Evolutionary conservation across 2,888 invertebrate species (phyloP).

Genomic region (Tenthredo mesomela): DNA sequence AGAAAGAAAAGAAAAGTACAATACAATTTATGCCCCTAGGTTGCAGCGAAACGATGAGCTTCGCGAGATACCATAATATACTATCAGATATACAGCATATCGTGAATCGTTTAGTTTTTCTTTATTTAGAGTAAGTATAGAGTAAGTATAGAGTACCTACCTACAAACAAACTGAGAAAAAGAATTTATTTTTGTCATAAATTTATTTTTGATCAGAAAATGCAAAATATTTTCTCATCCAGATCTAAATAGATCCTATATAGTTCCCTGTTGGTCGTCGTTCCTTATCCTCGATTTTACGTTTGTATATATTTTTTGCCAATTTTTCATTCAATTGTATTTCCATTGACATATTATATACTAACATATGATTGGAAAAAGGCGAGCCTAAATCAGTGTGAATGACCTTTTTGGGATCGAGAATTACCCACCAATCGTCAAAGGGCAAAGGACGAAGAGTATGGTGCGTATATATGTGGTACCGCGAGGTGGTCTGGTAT

Average conservation of each 20-base stretch:
- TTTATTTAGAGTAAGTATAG: background rate
- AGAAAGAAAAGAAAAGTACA: slow-evolving; percentile 28
- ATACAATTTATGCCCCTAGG: background rate
- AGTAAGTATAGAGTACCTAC: background rate
- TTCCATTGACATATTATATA: background rate
- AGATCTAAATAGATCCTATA: background rate
- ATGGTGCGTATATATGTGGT: background rate
- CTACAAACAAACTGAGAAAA: background rate
- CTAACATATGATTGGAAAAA: too few species aligned
- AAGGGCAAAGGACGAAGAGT: slow-evolving; percentile 2
- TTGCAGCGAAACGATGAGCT: slow-evolving; percentile 12
- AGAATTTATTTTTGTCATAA: background rate
- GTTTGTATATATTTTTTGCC: background rate
- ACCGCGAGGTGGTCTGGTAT: slow-evolving; percentile 27
- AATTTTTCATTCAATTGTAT: background rate
- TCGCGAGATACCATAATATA: background rate
- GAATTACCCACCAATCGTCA: background rate
- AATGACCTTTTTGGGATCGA: background rate
- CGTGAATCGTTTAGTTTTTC: slow-evolving; percentile 16
- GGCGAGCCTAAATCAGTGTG: background rate
- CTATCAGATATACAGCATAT: background rate
- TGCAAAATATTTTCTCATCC: background rate
- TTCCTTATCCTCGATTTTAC: background rate
- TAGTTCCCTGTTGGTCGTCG: background rate
- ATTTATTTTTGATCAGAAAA: background rate